These are phyloP conservation scores for Coendou prehensilis DNA, from an alignment of 2,797 vertebrate genomes.

Conservation along the genomic window DNA sequence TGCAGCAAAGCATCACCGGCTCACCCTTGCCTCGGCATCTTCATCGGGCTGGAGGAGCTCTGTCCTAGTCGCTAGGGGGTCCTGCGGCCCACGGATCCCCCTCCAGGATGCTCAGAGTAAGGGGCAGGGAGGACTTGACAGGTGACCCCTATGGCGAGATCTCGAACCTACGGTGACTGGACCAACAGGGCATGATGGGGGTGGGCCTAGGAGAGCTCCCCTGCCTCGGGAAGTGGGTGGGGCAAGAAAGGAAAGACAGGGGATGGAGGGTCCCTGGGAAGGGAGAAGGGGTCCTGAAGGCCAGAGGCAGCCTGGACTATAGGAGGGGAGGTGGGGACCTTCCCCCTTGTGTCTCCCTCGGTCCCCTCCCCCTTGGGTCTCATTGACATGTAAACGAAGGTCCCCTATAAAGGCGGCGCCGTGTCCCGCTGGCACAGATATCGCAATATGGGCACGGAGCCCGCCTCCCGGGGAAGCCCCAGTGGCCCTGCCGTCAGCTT, in stretches of 20 bases:
- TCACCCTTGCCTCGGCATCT: constrained; percentile 83
- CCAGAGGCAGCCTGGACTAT: not conserved
- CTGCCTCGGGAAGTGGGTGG: not conserved
- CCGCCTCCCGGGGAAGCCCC: not conserved
- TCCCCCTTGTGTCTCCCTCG: not conserved
- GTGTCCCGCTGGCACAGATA: not conserved
- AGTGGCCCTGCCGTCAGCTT: constrained; percentile 1
- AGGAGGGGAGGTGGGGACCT: not conserved
- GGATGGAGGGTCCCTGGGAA: not conserved
- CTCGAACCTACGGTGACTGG: not conserved
- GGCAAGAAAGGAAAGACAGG: not conserved
- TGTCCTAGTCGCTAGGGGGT: not conserved
- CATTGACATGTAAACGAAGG: constrained; percentile 94
- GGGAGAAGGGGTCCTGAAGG: not conserved
- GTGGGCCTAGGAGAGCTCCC: not conserved
- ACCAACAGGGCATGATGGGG: rapidly evolving
- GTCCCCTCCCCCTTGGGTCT: constrained; percentile 42
- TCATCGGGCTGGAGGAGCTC: not conserved
- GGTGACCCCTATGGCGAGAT: not conserved
- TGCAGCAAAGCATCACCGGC: not conserved
- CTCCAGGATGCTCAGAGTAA: not conserved
- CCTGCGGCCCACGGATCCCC: not conserved
- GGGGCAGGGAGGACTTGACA: not conserved
- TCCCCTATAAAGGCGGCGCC: constrained; percentile 89
- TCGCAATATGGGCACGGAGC: constrained; percentile 73